phyloP scores from a whole-genome alignment of 2,888 invertebrate species.

The Loripinus fragilis region DNA sequence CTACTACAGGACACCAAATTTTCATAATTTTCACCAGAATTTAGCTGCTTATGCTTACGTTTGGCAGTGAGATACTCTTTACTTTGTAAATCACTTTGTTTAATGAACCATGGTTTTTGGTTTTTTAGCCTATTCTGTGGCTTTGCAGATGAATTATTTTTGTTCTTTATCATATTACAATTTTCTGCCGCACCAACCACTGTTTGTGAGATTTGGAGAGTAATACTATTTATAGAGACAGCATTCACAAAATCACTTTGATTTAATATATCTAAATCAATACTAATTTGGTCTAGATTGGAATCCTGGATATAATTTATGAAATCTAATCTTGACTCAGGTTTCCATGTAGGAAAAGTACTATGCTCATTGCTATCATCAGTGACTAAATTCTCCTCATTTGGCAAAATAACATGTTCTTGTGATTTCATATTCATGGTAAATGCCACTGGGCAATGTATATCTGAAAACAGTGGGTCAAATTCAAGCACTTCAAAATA shows the following conservation, averaged over 20 bases:
- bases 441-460: conserved; percentile 14
- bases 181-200: conserved; percentile 4
- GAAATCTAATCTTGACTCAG: conserved; percentile 12
- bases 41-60: too few species aligned
- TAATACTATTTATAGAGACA: conserved; percentile 7
- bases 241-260: not conserved
- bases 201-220: not conserved
- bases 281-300: conserved; percentile 5
- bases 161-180: too few species aligned
- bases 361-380: not conserved
- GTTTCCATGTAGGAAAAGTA: conserved; percentile 13
- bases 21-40: too few species aligned
- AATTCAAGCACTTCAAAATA: conserved; percentile 9
- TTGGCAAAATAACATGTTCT: not conserved
- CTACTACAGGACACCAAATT: too few species aligned
- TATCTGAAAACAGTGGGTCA: conserved; percentile 5
- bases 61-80: too few species aligned
- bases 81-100: too few species aligned
- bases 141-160: too few species aligned
- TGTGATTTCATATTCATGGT: not conserved
- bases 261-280: conserved; percentile 12
- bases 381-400: not conserved
- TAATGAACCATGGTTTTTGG: too few species aligned
- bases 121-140: too few species aligned
- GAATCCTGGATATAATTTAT: not conserved